Conservation (phyloP, 37 sponge, comb jelly and placozoan genomes). For the Crambe crambe region DNA sequence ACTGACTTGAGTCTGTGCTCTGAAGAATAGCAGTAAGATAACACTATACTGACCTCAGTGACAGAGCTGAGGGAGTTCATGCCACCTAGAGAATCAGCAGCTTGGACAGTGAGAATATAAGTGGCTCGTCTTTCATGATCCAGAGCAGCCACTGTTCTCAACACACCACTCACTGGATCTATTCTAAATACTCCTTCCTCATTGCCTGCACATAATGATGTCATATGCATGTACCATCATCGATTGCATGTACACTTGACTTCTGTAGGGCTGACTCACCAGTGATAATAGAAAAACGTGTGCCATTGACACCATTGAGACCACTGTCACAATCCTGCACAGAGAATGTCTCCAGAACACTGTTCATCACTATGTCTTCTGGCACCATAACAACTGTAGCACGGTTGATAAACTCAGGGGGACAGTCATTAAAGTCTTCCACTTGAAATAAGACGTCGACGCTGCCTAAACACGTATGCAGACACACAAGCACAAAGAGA, state of each 20-base stretch:
- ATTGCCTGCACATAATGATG: slow-evolving; percentile 8
- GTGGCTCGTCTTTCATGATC: slow-evolving; percentile 20
- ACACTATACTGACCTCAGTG: slow-evolving; percentile 9
- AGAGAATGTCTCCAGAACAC: slow-evolving; percentile 16
- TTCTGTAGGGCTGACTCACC: slow-evolving; percentile 1
- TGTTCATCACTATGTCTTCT: slow-evolving; percentile 16
- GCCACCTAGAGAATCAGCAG: slow-evolving; percentile 14
- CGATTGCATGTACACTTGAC: background rate
- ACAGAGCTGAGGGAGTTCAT: slow-evolving; percentile 25
- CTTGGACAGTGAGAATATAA: slow-evolving; percentile 31
- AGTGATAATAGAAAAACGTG: slow-evolving; percentile 33
- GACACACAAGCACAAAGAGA: too few relatives aligned
- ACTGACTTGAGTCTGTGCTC: too few relatives aligned
- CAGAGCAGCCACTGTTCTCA: slow-evolving; percentile 3
- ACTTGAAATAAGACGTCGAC: slow-evolving; percentile 16
- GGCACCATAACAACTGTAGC: slow-evolving; percentile 5
- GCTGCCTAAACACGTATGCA: slow-evolving; percentile 4
- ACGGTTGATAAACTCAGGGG: slow-evolving; percentile 31
- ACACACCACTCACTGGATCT: slow-evolving; percentile 17
- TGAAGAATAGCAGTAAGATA: too few relatives aligned
- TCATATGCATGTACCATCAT: too few relatives aligned
- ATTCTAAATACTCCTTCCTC: slow-evolving; percentile 15
- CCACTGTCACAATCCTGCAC: slow-evolving; percentile 56
- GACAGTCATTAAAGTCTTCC: slow-evolving; percentile 59
- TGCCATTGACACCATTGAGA: slow-evolving; percentile 21